These are phyloP conservation scores for Meleagris gallopavo DNA, from an alignment of 2,113 vertebrate species.

Conservation along the genomic window DNA sequence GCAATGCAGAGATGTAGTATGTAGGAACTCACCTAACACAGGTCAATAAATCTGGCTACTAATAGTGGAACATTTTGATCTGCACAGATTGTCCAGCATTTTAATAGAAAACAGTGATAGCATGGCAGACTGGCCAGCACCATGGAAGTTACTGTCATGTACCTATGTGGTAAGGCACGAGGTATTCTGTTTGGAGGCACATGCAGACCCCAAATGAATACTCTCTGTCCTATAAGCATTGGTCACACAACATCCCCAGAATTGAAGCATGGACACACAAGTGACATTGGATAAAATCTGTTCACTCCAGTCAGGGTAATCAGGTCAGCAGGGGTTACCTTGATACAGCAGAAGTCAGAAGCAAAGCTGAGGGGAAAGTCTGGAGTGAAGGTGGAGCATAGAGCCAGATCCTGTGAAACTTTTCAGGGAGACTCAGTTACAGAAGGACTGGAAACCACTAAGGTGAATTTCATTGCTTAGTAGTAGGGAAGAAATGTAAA, in stretches of 20 bases:
- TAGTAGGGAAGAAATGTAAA: background rate
- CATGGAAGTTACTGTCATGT: accelerated
- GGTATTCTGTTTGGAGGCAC: background rate
- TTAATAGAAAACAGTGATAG: background rate
- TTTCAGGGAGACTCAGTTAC: background rate
- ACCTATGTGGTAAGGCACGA: background rate
- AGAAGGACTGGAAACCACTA: background rate
- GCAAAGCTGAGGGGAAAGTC: background rate
- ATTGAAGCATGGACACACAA: background rate
- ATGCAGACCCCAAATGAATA: background rate
- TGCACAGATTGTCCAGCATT: background rate
- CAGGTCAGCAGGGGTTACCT: background rate
- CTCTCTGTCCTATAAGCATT: background rate
- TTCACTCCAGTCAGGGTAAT: background rate
- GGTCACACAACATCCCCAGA: background rate
- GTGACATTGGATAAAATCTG: background rate
- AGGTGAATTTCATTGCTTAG: background rate
- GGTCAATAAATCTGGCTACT: conserved; percentile 45
- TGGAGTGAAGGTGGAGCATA: too few species aligned
- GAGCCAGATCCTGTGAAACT: background rate
- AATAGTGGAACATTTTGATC: conserved; percentile 7
- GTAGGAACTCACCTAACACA: background rate
- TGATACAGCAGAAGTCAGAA: background rate
- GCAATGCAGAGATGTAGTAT: background rate
- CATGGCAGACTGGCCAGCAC: background rate